A percentile compares a stretch with the other conserved stretches of the same genome.
Evolutionary conservation across 2,888 invertebrate genomes (phyloP).

Genomic region (Tanypteryx hageni): DNA sequence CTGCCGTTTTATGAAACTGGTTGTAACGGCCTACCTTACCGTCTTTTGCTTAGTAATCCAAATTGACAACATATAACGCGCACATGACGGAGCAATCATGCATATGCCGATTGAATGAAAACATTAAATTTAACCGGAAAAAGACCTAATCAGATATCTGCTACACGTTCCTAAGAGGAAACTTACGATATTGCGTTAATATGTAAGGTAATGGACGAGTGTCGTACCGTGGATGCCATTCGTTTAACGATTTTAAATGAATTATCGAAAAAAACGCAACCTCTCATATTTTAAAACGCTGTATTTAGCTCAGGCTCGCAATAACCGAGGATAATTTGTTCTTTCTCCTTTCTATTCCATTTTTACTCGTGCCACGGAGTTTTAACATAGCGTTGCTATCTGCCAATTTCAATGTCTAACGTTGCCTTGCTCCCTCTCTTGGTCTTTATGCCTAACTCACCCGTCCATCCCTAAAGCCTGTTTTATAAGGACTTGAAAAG

Average conservation of each 20-base stretch:
- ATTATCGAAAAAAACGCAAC: not conserved
- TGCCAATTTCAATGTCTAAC: no score
- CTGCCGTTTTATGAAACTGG: no score
- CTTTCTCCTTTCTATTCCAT: not conserved
- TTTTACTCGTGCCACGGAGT: no score
- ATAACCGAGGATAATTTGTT: not conserved
- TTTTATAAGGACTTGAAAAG: no score
- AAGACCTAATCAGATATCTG: not conserved
- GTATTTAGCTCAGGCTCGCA: not conserved
- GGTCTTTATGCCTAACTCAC: no score
- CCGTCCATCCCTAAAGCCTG: no score
- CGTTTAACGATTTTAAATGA: not conserved
- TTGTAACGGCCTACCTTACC: no score
- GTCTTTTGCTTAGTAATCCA: no score
- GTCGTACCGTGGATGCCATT: not conserved
- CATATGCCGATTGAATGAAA: not conserved
- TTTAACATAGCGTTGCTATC: no score
- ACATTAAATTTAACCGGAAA: slow-evolving; percentile 24
- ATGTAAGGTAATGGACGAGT: not conserved
- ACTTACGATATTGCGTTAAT: slow-evolving; percentile 1
- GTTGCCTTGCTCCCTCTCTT: no score
- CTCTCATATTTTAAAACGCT: not conserved
- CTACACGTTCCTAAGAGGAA: not conserved
- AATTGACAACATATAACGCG: not conserved
- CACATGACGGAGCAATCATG: not conserved